Evolutionary conservation across 2,888 invertebrate species (phyloP), one percentile per base, ranked within the genome.

Genomic region (Drosophila mayaguana): DNA sequence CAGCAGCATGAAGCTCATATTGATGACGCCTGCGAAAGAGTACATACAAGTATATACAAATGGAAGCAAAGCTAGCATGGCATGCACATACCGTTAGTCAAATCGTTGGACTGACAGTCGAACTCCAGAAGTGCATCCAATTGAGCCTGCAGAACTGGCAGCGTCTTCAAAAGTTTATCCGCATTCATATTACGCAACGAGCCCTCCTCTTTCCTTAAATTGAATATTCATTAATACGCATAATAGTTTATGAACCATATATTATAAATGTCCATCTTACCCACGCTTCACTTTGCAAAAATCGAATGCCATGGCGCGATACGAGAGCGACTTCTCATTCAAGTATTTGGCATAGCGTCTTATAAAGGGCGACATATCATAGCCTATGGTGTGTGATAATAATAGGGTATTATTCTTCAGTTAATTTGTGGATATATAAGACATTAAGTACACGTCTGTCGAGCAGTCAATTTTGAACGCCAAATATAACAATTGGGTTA

Each of bases 261-360:
- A 34, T 48, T 16, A 25, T 8, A 38, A 18, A 0, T 3, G 12
- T 3, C n/a, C n/a, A 53, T 22, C 95, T 95, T 94, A 98, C 97
- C 99, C 99, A 92, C 99, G 95, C 94, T 99, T 99, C 62, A 99
- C 98, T 95, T 99, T 99, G 95, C 99, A 99, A 94, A 99, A 99
- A 94, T 99, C 99, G 93, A 99, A 99, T 81, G 99, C 99, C 91
- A 99, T 99, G 68, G 97, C 97, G 93, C 99, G 96, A 94, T 99
- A 99, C 14, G 99, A 98, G 84, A 98, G 95, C 59, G 99, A 98
- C 94, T 99, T 99, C 94, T 99, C 99, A 93, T 99, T 99, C 93
- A 99, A 95, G 95, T 99, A 99, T 94, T 98, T 98, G 92, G 99
- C 98, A 94, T 99, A 99, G 87, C 99, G 96, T 92, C 99, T 95